Evolutionary conservation across 2,888 invertebrate species (phyloP).

Genomic region (Euspilapteryx auroguttella): DNA sequence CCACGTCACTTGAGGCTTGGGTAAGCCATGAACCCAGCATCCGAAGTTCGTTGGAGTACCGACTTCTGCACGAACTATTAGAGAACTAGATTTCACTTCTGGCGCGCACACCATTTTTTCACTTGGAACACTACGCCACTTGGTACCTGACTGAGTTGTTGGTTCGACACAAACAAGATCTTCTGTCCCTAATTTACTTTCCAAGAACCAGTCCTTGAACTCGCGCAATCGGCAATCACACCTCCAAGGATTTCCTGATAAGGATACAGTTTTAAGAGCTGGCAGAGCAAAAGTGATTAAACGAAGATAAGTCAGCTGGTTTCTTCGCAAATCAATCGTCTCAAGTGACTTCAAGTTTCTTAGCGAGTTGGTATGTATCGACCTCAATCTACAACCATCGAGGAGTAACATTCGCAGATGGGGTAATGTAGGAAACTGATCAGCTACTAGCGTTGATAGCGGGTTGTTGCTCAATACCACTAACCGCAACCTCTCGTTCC

Average conservation of each 20-base stretch:
- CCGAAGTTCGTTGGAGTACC: constrained; percentile 82
- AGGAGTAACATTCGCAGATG: constrained; percentile 81
- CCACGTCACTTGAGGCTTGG: constrained; percentile 83
- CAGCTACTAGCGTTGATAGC: constrained; percentile 68
- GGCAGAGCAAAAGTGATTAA: constrained; percentile 67
- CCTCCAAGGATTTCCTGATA: constrained; percentile 87
- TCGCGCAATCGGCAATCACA: constrained; percentile 86
- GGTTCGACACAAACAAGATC: constrained; percentile 77
- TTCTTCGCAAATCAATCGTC: constrained; percentile 79
- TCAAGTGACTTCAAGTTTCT: constrained; percentile 72
- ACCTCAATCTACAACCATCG: constrained; percentile 75
- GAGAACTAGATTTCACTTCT: constrained; percentile 65
- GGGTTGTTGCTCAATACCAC: constrained; percentile 84
- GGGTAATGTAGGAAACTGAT: constrained; percentile 81
- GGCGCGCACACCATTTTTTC: constrained; percentile 84
- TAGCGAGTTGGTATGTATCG: constrained; percentile 77
- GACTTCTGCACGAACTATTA: constrained; percentile 71
- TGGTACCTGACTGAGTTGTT: constrained; percentile 65
- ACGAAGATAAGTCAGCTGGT: constrained; percentile 69
- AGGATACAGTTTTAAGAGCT: constrained; percentile 76
- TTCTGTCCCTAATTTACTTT: constrained; percentile 75
- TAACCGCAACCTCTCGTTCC: constrained; percentile 79
- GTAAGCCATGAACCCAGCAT: constrained; percentile 81
- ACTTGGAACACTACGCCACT: constrained; percentile 77
- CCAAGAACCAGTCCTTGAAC: constrained; percentile 82